Evolutionary conservation across 2,888 invertebrate genomes (phyloP).

Genomic region (Oxystoma pomonae): DNA sequence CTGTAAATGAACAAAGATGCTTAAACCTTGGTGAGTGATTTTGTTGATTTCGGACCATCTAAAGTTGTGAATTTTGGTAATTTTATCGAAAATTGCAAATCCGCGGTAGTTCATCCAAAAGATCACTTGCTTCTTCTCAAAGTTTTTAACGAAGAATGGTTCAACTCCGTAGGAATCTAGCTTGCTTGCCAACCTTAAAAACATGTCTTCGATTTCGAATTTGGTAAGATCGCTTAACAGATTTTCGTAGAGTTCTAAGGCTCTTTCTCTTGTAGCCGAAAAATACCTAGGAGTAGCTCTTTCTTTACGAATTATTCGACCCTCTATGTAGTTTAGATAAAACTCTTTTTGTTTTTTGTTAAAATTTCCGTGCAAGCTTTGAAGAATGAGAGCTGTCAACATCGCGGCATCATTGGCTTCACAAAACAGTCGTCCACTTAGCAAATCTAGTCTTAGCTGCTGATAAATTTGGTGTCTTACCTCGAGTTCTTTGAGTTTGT

Average conservation of each 20-base stretch:
- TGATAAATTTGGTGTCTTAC: slow-evolving; percentile 26
- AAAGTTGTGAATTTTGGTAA: slow-evolving; percentile 14
- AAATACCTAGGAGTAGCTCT: slow-evolving; percentile 13
- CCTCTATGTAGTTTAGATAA: slow-evolving; percentile 24
- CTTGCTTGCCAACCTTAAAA: slow-evolving; percentile 29
- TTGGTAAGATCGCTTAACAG: slow-evolving; percentile 21
- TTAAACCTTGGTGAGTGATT: too few species aligned
- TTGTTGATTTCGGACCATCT: too few species aligned
- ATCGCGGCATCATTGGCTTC: slow-evolving; percentile 25
- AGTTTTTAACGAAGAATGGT: slow-evolving; percentile 24
- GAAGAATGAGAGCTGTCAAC: slow-evolving; percentile 26
- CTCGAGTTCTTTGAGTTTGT: slow-evolving; percentile 23
- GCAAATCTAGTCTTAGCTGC: slow-evolving; percentile 27
- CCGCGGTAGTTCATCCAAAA: slow-evolving; percentile 30
- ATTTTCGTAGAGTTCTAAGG: slow-evolving; percentile 27
- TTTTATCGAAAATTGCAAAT: slow-evolving; percentile 19
- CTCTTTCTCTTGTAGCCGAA: slow-evolving; percentile 23
- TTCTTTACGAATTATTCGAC: slow-evolving; percentile 27
- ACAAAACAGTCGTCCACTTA: slow-evolving; percentile 26
- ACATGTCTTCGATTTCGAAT: slow-evolving; percentile 26
- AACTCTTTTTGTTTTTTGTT: slow-evolving; percentile 7
- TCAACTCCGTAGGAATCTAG: slow-evolving; percentile 30
- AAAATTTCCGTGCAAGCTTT: slow-evolving; percentile 26
- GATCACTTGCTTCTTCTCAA: slow-evolving; percentile 18
- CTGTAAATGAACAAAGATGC: too few species aligned